Conservation (phyloP, 1,140 invertebrate genomes). For the Papilio machaon region DNA sequence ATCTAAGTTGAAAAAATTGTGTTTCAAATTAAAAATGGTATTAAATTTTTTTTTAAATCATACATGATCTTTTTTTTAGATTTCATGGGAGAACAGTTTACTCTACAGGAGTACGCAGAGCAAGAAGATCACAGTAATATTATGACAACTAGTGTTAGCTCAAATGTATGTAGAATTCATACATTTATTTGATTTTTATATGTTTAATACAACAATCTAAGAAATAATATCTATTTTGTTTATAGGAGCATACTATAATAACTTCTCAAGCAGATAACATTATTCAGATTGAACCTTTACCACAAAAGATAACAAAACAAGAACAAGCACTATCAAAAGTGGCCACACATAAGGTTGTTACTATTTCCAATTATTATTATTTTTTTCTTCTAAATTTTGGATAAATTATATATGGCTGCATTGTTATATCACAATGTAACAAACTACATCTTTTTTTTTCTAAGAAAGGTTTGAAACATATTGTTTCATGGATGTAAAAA, state of each 20-base stretch:
- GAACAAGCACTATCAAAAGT: slow-evolving; percentile 54
- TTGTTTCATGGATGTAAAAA: no score
- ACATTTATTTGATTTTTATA: slow-evolving; percentile 13
- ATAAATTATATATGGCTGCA: no score
- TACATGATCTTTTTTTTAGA: slow-evolving; percentile 47
- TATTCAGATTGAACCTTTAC: slow-evolving; percentile 62
- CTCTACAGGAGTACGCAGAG: slow-evolving; percentile 66
- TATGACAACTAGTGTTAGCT: slow-evolving; percentile 54
- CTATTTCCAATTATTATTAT: background rate
- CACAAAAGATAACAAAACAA: slow-evolving; percentile 48
- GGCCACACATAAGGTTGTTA: slow-evolving; percentile 64
- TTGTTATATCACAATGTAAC: background rate
- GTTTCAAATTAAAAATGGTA: background rate
- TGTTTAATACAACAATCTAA: slow-evolving; percentile 20
- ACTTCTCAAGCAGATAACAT: slow-evolving; percentile 60
- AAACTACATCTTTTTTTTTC: background rate
- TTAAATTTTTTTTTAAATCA: background rate
- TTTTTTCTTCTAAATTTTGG: no score
- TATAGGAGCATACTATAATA: slow-evolving; percentile 56
- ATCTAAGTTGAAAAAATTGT: background rate
- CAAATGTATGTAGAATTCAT: slow-evolving; percentile 57
- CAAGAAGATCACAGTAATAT: slow-evolving; percentile 60
- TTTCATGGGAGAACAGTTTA: slow-evolving; percentile 70
- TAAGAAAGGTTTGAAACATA: no score
- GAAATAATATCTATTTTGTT: slow-evolving; percentile 32